Conservation (phyloP, 2,797 vertebrate species). For the Betta splendens region DNA sequence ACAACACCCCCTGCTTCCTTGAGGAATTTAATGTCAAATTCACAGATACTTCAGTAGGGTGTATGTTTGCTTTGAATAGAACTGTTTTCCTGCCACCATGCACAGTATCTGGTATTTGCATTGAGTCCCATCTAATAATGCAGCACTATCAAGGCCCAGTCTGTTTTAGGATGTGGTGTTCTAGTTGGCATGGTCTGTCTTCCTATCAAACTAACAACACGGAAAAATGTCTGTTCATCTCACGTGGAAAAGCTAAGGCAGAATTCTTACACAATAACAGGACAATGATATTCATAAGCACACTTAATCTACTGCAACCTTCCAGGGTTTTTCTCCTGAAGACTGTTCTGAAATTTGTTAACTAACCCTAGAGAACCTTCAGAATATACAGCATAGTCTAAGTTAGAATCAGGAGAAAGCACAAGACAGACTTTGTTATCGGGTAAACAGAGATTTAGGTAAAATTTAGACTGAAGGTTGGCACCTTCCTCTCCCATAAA, state of each 20-base stretch:
- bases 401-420: constrained; percentile 54
- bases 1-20: constrained; percentile 16
- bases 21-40: constrained; percentile 27
- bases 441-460: constrained; percentile 64
- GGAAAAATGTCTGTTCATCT: constrained; percentile 24
- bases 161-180: neutral
- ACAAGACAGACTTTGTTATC: constrained; percentile 80
- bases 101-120: constrained; percentile 42
- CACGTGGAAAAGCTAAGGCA: constrained; percentile 43
- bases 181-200: constrained; percentile 29
- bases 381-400: constrained; percentile 36
- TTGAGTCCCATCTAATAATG: constrained; percentile 17
- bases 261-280: constrained; percentile 22
- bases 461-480: constrained; percentile 69
- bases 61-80: too few relatives aligned
- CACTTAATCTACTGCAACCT: constrained; percentile 14
- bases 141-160: constrained; percentile 1
- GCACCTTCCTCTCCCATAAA: constrained; percentile 66
- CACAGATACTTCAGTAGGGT: too few relatives aligned
- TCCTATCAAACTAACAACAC: constrained; percentile 37
- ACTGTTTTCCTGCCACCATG: constrained; percentile 15
- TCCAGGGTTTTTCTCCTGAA: constrained; percentile 30
- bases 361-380: constrained; percentile 10
- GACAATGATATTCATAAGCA: constrained; percentile 46
- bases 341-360: constrained; percentile 7